Conservation (phyloP, 2,113 vertebrate genomes). For the Martes martes region DNA sequence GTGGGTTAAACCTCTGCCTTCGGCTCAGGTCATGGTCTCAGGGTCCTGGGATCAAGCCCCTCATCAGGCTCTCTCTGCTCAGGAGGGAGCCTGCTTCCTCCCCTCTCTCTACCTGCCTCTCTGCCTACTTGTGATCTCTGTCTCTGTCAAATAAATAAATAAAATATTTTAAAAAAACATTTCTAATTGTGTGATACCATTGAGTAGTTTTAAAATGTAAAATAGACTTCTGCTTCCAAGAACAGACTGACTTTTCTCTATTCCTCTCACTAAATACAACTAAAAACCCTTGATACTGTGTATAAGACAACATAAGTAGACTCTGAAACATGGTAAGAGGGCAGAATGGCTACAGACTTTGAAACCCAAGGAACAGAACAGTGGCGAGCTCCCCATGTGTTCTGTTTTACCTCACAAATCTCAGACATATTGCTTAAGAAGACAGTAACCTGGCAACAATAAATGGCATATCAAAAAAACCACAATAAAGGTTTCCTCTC, state of each 20-base stretch:
- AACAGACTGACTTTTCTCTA: background rate
- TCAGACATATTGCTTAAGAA: background rate
- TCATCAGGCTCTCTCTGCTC: too few species aligned
- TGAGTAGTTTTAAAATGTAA: background rate
- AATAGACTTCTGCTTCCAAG: background rate
- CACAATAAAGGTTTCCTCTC: background rate
- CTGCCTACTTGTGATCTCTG: too few species aligned
- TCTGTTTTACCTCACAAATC: background rate
- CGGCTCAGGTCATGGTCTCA: too few species aligned
- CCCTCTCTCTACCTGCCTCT: too few species aligned
- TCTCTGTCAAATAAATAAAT: too few species aligned
- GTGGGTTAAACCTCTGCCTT: too few species aligned
- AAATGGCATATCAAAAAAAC: background rate
- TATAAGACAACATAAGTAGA: background rate
- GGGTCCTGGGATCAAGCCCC: too few species aligned
- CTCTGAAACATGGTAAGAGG: background rate
- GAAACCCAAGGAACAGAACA: background rate
- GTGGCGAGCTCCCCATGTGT: background rate
- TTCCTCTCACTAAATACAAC: background rate
- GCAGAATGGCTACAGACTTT: background rate
- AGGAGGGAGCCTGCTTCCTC: too few species aligned
- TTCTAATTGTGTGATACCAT: background rate
- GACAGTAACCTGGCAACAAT: background rate
- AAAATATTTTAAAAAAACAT: background rate
- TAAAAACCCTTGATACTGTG: background rate